Evolutionary conservation across 1,140 invertebrate genomes (phyloP).

Genomic region (Acromyrmex echinatior): DNA sequence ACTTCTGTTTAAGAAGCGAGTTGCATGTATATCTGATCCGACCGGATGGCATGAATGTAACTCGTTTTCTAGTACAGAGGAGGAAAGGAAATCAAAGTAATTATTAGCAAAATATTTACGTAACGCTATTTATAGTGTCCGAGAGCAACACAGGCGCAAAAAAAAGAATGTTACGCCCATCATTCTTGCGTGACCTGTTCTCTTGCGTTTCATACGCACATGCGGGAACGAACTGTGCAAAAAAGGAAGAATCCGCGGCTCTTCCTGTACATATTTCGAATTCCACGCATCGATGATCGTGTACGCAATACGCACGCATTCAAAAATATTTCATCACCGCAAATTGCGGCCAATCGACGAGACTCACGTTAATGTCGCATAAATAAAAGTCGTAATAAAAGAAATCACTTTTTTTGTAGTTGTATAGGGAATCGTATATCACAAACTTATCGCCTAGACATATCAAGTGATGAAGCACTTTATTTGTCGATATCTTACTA

Average conservation of each 20-base stretch:
- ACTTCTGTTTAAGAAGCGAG: background rate
- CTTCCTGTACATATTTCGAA: constrained; percentile 16
- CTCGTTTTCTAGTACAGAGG: background rate
- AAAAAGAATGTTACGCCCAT: constrained; percentile 18
- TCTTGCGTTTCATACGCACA: background rate
- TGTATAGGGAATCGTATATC: background rate
- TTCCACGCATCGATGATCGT: background rate
- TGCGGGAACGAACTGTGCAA: background rate
- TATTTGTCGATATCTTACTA: constrained; percentile 12
- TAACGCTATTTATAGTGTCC: constrained; percentile 11
- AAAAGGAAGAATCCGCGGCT: background rate
- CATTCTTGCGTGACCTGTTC: constrained; percentile 6
- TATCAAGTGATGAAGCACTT: background rate
- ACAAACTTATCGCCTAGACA: background rate
- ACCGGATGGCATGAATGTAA: background rate
- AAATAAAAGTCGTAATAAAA: background rate
- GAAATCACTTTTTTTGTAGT: background rate
- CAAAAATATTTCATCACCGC: background rate
- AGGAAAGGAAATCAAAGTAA: background rate
- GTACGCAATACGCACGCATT: background rate
- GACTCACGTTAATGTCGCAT: background rate
- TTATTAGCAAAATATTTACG: constrained; percentile 37
- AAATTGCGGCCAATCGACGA: background rate
- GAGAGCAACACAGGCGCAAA: background rate
- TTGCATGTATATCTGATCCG: background rate